Percentiles rank a stretch among this genome's conserved stretches.
These are phyloP conservation scores for Cotesia vestalis DNA, from an alignment of 1,140 invertebrate genomes.

Conservation along the genomic window DNA sequence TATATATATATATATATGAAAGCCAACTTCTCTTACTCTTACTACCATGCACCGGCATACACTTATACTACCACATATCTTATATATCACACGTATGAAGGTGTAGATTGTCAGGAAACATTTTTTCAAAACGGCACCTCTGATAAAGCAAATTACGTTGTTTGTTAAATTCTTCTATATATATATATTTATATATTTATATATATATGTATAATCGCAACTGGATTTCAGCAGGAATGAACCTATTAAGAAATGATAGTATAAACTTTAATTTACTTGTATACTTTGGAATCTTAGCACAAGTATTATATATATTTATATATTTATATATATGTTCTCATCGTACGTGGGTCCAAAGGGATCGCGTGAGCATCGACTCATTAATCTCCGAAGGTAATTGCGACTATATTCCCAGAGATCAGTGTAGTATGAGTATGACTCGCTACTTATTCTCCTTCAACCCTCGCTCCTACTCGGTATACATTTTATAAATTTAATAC, in stretches of 20 bases:
- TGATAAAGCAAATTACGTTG: too few relatives aligned
- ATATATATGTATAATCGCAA: not conserved
- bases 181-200: not conserved
- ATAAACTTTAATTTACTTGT: constrained; percentile 18
- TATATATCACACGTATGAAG: too few relatives aligned
- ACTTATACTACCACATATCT: too few relatives aligned
- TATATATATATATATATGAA: too few relatives aligned
- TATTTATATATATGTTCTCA: too few relatives aligned
- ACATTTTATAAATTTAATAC: too few relatives aligned
- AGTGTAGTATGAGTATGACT: constrained; percentile 42
- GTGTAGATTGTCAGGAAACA: too few relatives aligned
- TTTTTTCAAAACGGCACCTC: too few relatives aligned
- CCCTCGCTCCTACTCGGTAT: not conserved
- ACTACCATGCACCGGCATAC: too few relatives aligned
- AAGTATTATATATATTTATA: not conserved
- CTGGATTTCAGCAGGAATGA: constrained; percentile 3
- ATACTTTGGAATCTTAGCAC: constrained; percentile 9
- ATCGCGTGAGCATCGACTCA: constrained; percentile 54
- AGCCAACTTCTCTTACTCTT: too few relatives aligned
- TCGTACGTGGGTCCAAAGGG: constrained; percentile 12
- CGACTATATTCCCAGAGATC: constrained; percentile 54
- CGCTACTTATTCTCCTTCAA: constrained; percentile 40
- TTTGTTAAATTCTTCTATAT: too few relatives aligned
- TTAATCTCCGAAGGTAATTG: constrained; percentile 61
- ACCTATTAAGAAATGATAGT: constrained; percentile 11